Percentiles rank a stretch among this genome's conserved stretches.
These are phyloP conservation scores for Butastur rufipennis DNA, from an alignment of 2,113 vertebrate species.

Conservation along the genomic window DNA sequence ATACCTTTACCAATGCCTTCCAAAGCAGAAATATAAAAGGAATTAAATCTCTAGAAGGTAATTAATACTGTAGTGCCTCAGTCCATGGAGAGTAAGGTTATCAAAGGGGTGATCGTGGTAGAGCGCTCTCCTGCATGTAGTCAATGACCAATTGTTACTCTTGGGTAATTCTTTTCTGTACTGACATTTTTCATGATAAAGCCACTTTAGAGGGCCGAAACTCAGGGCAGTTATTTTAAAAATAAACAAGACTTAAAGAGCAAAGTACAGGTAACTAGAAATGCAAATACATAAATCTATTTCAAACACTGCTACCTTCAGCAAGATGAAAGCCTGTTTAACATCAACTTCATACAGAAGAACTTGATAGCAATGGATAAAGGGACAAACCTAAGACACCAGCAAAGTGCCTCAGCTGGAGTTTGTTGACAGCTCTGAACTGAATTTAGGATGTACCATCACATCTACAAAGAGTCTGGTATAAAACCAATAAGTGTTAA, in stretches of 20 bases:
- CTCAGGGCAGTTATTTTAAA: neutral
- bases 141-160: slow-evolving; percentile 32
- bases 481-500: neutral
- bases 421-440: neutral
- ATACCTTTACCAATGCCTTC: neutral
- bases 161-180: neutral
- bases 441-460: neutral
- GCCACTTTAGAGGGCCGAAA: neutral
- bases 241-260: neutral
- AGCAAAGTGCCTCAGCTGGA: neutral
- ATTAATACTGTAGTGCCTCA: slow-evolving; percentile 18
- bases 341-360: neutral
- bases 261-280: neutral
- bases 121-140: neutral
- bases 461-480: neutral
- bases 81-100: neutral
- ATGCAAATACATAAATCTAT: neutral
- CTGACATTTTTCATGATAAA: neutral
- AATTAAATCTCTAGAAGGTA: slow-evolving; percentile 24
- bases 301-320: neutral
- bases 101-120: neutral
- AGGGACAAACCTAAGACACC: neutral
- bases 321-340: neutral
- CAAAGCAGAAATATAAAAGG: slow-evolving; percentile 14
- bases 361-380: neutral